Conservation (phyloP, 2,888 invertebrate genomes). For the Amphipyra tragopoginis region DNA sequence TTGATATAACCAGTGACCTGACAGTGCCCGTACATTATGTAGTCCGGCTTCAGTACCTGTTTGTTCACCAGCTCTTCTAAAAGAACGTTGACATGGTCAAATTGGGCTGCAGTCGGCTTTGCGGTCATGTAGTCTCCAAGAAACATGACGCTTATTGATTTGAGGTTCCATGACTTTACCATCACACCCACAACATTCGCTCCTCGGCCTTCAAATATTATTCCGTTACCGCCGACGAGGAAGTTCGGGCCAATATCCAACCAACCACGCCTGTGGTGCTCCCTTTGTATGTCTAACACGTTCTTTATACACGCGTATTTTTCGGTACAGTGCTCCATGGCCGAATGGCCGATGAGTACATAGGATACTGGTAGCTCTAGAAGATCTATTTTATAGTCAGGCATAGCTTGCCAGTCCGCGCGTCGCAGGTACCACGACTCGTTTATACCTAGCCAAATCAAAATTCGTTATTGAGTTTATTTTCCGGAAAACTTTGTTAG, state of each 20-base stretch:
- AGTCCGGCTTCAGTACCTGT: conserved; percentile 68
- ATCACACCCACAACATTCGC: conserved; percentile 77
- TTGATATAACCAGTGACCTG: conserved; percentile 69
- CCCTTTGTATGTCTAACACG: conserved; percentile 71
- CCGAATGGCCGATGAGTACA: conserved; percentile 80
- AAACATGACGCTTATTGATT: conserved; percentile 78
- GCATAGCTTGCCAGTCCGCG: conserved; percentile 81
- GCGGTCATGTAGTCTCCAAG: conserved; percentile 75
- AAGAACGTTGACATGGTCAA: conserved; percentile 71
- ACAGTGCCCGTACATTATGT: conserved; percentile 73
- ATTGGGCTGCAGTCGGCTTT: conserved; percentile 65
- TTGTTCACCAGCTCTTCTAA: conserved; percentile 68
- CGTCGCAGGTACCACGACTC: conserved; percentile 83
- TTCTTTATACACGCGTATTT: conserved; percentile 71
- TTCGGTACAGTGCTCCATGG: conserved; percentile 65
- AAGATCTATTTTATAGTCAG: conserved; percentile 66
- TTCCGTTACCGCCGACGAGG: conserved; percentile 77
- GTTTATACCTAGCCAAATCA: conserved; percentile 76
- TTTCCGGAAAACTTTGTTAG: too few relatives aligned
- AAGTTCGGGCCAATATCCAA: conserved; percentile 82
- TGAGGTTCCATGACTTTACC: conserved; percentile 71
- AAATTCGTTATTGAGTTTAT: too few relatives aligned
- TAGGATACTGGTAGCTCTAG: conserved; percentile 71
- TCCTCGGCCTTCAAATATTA: conserved; percentile 81
- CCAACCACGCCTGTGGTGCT: conserved; percentile 69